Evolutionary conservation across 2,888 invertebrate species (phyloP), one percentile per base, ranked within the genome.

Genomic region (Scaeva pyrastri): DNA sequence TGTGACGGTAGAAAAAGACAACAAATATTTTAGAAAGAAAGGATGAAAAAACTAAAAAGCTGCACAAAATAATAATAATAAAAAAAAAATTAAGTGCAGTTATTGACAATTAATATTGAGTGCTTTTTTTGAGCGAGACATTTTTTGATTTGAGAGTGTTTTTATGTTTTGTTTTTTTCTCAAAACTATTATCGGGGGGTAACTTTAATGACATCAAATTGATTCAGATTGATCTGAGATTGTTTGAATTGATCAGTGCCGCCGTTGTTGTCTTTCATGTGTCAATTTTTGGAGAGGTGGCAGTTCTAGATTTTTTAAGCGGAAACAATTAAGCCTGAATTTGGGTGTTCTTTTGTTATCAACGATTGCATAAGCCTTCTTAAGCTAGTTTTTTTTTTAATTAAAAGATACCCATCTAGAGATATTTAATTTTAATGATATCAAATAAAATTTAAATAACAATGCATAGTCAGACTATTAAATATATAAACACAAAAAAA

Each of bases 1-100:
- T 74, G 70, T 50, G 74, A 79, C 52, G 26, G 12, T 55, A 79
- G 73, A 78, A 74, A 70, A 23, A 62, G 52, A 74, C 41, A 48
- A 45, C 8, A 36, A 48, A 36, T 5, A 16, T 64, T 19, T 43
- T 14, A 45, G 64, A 45, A 26, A 19, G 48, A 45, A 78, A 70
- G 36, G 60, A n/a, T n/a, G n/a, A n/a, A 66, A 84, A 75, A 70
- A 55, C 52, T n/a, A 60, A 75, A 16, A 56, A 58, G 50, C 21
- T 50, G 23, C 5, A 21, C 21, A 50, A 50, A 50, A 50, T 50
- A 50, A 21, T 12, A 1, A 10, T 12, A 19, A 2, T 31, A 10
- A 16, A 19, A 19, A 8, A 23, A n/a, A 6, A 31, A 7, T 31
- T 31, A 31, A 7, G 31, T 31, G 5, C 8, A 31, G 31, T 31